These are phyloP conservation scores for Anaspis maculata DNA, from an alignment of 2,888 invertebrate species.

Conservation along the genomic window DNA sequence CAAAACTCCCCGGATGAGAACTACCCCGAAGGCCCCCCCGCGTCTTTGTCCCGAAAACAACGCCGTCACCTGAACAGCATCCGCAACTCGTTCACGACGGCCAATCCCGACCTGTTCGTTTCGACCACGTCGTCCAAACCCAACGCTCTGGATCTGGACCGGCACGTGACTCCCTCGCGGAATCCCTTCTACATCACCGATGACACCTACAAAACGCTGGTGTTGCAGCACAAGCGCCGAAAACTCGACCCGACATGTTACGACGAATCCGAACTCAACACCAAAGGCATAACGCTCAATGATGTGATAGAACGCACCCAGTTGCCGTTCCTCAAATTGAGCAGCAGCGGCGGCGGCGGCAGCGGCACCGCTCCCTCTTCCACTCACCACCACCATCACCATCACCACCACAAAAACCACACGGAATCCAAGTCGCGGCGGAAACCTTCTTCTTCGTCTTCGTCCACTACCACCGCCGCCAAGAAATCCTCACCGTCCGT, in stretches of 20 bases:
- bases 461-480: no score
- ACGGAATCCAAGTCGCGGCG: no score
- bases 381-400: no score
- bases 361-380: no score
- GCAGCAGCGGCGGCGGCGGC: no score
- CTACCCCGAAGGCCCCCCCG: constrained; percentile 61
- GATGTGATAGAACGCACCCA: constrained; percentile 52
- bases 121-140: constrained; percentile 42
- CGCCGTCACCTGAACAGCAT: constrained; percentile 46
- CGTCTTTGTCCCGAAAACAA: constrained; percentile 50
- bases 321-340: constrained; percentile 39
- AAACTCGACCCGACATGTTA: constrained; percentile 57
- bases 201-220: constrained; percentile 59
- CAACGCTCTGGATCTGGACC: constrained; percentile 39
- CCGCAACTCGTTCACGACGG: constrained; percentile 35
- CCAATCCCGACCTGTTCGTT: constrained; percentile 38
- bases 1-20: constrained; percentile 64
- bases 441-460: no score
- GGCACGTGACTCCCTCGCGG: constrained; percentile 34
- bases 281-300: constrained; percentile 65
- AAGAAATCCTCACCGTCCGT: no score
- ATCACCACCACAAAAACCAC: no score
- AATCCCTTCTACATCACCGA: constrained; percentile 50
- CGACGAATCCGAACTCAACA: constrained; percentile 69
- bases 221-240: constrained; percentile 62